Evolutionary conservation across 2,888 invertebrate species (phyloP), one percentile per base, ranked within the genome.

Genomic region (Choristoneura rosaceana): DNA sequence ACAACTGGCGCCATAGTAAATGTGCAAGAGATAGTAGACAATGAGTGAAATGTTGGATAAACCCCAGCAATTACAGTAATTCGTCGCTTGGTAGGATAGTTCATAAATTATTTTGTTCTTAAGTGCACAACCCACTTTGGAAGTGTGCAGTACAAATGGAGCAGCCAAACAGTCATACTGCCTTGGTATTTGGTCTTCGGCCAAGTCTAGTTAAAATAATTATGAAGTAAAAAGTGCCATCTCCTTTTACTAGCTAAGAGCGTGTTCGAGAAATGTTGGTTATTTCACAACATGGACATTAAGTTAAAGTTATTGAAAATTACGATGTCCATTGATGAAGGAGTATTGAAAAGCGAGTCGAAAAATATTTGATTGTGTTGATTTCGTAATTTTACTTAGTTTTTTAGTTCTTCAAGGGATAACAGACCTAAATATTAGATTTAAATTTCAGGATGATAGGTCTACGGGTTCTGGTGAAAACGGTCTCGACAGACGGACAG

Each of bases 141-240:
- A 58, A 67, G 45, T 58, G 45, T 45, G 58, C 66, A 43, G 58
- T 34, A 67, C 66, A 59, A 67, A 59, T 59, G 33, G 66, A 43
- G 33, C 66, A 67, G 45, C 58, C 58, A 67, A 67, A 67, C 66
- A 45, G 43, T 67, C 66, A 67, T 67, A 59, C 43, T 45, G 15
- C 5, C 43, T 45, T 58, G 43, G 66, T 43, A 59, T 55, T 67
- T 67, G 66, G 66, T 67, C 14, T 10, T 5, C 15, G 45, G 66
- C 66, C 66, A 67, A 67, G 45, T 58, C 66, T 25, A 59, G 33
- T 34, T 67, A 58, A 66, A 66, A 45, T 67, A 45, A 67, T 67
- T 58, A 67, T 67, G 58, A 45, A 59, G 66, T 59, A 67, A 59
- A 67, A 67, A 67, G 34, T 25, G 43, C 25, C 55, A 58, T 67